Percentiles rank a stretch among this genome's conserved stretches.
Evolutionary conservation across 2,113 vertebrate genomes (phyloP).

Genomic region (Notothenia rossii): DNA sequence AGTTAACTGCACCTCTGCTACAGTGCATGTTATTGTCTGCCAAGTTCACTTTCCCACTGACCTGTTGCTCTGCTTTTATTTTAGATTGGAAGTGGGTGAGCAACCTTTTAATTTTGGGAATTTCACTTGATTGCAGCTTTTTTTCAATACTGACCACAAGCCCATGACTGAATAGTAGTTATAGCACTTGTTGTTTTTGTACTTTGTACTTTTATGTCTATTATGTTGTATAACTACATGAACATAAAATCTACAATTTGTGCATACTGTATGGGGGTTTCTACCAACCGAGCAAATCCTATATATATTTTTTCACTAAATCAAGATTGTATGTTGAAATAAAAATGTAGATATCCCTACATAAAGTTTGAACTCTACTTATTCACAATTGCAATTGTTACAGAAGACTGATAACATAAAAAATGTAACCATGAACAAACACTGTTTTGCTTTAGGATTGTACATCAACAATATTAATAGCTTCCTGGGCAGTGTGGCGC

Average conservation of each 20-base stretch:
- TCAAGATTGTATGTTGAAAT: not conserved
- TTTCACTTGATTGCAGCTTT: not conserved
- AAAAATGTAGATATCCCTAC: not conserved
- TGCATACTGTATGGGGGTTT: not conserved
- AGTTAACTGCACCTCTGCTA: not conserved
- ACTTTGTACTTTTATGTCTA: not conserved
- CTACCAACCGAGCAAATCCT: not conserved
- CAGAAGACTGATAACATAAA: not conserved
- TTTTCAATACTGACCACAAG: not conserved
- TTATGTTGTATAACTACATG: not conserved
- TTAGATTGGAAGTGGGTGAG: not conserved
- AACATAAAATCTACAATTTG: not conserved
- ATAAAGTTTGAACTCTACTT: not conserved
- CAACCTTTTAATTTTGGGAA: not conserved
- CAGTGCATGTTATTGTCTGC: slow-evolving; percentile 1
- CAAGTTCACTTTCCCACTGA: slow-evolving; percentile 4
- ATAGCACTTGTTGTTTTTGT: not conserved
- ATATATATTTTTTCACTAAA: not conserved
- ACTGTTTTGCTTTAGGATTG: not conserved
- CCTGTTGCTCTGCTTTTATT: not conserved
- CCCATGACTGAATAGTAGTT: not conserved
- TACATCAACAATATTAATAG: not conserved
- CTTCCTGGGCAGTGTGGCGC: not conserved
- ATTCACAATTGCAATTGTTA: too few relatives aligned
- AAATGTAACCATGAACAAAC: not conserved